These are phyloP conservation scores for Corythornis cristatus DNA, from an alignment of 2,113 vertebrate genomes.

Conservation along the genomic window DNA sequence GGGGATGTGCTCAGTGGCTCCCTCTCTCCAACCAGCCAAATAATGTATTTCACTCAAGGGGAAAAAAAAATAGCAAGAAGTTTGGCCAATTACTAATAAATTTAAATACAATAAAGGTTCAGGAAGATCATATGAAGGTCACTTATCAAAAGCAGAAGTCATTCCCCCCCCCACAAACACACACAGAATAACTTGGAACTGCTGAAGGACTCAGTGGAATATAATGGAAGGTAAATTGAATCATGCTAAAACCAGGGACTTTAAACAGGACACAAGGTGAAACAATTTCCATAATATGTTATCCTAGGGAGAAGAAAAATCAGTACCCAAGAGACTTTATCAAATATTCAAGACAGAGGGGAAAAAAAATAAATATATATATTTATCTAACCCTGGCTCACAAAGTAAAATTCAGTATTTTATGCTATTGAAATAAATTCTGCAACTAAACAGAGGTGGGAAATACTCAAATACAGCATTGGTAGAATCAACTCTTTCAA, in stretches of 20 bases:
- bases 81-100: not conserved
- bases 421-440: not conserved
- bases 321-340: not conserved
- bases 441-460: not conserved
- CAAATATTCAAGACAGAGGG: not conserved
- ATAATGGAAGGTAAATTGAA: not conserved
- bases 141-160: not conserved
- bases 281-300: conserved; percentile 9
- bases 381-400: not conserved
- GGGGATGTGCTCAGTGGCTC: not conserved
- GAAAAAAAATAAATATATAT: not conserved
- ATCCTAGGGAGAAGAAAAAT: not conserved
- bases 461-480: not conserved
- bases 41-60: not conserved
- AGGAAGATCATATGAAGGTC: not conserved
- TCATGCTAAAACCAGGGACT: conserved; percentile 5
- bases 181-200: not conserved
- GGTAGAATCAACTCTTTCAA: not conserved
- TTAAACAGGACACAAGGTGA: conserved; percentile 13
- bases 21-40: not conserved
- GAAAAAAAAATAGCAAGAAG: not conserved
- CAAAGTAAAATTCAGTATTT: not conserved
- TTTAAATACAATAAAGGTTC: not conserved
- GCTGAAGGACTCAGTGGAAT: not conserved
- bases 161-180: not conserved